phyloP scores from a whole-genome alignment of 2,797 vertebrate genomes.

The Eulemur albifrons region DNA sequence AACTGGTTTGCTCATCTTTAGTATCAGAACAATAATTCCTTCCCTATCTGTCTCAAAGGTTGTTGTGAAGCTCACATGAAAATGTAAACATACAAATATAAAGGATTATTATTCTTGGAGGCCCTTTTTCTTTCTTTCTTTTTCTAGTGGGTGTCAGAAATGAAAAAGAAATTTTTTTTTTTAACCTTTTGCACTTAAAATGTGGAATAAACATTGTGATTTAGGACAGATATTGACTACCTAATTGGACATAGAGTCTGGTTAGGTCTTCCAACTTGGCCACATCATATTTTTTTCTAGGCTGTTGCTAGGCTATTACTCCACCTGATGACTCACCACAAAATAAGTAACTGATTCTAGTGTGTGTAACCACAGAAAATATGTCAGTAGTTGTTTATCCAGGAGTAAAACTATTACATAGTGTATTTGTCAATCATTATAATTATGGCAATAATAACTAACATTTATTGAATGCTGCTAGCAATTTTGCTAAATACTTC shows the following conservation, averaged over 20 bases:
- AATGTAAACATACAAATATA: neutral
- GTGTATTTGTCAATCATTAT: neutral
- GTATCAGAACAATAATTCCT: neutral
- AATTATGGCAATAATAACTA: slow-evolving; percentile 2
- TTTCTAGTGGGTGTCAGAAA: neutral
- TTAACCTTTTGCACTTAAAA: neutral
- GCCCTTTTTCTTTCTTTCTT: neutral
- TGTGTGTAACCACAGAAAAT: neutral
- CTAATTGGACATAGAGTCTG: neutral
- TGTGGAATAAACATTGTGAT: neutral
- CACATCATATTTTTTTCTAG: neutral
- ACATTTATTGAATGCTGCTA: neutral
- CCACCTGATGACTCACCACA: neutral
- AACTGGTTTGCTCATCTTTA: slow-evolving; percentile 19
- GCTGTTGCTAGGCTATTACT: neutral
- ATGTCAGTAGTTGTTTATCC: neutral
- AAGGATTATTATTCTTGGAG: neutral
- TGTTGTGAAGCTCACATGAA: neutral
- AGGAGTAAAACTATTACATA: neutral
- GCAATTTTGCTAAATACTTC: neutral
- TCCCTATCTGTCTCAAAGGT: neutral
- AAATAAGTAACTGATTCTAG: neutral
- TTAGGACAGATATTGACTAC: neutral
- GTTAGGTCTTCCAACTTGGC: neutral
- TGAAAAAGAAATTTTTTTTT: neutral